Percentiles rank a stretch among this genome's conserved stretches.
phyloP scores from a whole-genome alignment of 2,113 vertebrate species.

The Protobothrops mucrosquamatus region DNA sequence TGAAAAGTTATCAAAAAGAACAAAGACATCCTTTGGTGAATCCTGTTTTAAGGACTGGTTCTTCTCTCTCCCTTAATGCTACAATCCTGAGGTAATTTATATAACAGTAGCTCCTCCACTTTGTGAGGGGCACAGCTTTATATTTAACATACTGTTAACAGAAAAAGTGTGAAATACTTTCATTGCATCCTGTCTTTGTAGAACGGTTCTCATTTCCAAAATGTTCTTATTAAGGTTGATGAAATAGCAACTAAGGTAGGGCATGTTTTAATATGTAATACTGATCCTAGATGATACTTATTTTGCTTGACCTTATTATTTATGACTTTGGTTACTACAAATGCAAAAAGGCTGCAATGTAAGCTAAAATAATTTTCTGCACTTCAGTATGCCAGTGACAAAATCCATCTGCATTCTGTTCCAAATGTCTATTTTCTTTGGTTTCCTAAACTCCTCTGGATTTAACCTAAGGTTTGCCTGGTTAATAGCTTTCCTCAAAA shows the following conservation, averaged over 20 bases:
- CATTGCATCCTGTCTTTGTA: neutral
- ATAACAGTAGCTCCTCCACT: neutral
- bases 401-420: neutral
- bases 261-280: neutral
- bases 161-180: neutral
- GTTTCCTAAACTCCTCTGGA: too few relatives aligned
- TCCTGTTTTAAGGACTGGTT: neutral
- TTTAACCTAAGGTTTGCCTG: neutral
- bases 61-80: neutral
- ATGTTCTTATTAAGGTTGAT: neutral
- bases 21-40: neutral
- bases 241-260: neutral
- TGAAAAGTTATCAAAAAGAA: constrained; percentile 1
- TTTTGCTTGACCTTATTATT: neutral
- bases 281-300: neutral
- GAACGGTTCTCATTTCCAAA: neutral
- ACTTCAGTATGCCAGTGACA: neutral
- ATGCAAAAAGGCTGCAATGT: neutral
- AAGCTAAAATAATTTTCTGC: neutral
- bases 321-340: neutral
- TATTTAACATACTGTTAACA: neutral
- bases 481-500: neutral
- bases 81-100: neutral
- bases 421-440: neutral
- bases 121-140: neutral